Base-by-base conservation (phyloP, 2,888 invertebrate species). In the Plutella xylostella region DNA sequence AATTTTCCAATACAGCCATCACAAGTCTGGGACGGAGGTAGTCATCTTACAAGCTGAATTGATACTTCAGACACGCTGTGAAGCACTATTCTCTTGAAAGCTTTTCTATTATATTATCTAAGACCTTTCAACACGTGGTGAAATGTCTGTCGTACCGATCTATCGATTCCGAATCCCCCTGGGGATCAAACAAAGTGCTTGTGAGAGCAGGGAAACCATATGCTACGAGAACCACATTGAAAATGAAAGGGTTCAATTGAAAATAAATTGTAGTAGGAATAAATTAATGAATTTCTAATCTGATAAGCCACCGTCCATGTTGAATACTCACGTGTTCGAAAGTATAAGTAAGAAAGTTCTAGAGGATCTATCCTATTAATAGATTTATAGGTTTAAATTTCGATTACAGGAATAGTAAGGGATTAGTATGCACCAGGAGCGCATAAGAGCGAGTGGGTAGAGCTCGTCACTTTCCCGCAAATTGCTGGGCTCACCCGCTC, bases 101-200 rank as follows among this genome's bases (percentile, higher is more conserved):
- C 77, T 82, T 80, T 79, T 79, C 77, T 80, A 80, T 82, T 79
- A 79, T 79, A 82, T 83, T 82, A 83, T 79, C 76, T 72, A 71
- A 75, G 73, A 77, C 73, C 76, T 78, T 74, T 65, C 62, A 63
- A 77, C 73, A 77, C 75, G 76, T 77, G 77, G 75, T 68, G 60
- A 57, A 59, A 71, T 75, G 78, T 79, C 78, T 77, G 77, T 72
- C 74, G 75, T 58, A 55, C 61, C 68, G 70, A 73, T 75, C 73
- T 74, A 72, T 76, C 68, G 73, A 74, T 72, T 72, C 62, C 68
- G 64, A 71, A 76, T 42, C 65, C 67, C 71, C 72, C 77, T 54
- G 56, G 76, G 73, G 76, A 70, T 65, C 59, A 62, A 56, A 54
- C 48, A 52, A 56, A 63, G 66, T 68, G 66, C 58, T 64, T 50